Conservation (phyloP, 2,888 invertebrate species). For the Diadegma fenestrale region DNA sequence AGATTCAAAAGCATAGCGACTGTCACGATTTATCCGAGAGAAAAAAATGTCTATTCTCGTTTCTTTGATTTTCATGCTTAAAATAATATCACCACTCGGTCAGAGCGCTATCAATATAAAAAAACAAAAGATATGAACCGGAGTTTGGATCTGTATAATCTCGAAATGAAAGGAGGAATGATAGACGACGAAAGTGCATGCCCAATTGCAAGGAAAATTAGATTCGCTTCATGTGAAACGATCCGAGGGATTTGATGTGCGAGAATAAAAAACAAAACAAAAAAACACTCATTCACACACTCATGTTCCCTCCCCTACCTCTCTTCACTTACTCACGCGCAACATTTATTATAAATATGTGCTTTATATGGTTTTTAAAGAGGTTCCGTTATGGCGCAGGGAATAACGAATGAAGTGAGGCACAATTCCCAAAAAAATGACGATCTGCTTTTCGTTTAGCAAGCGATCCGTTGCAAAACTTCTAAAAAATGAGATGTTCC, state of each 20-base stretch:
- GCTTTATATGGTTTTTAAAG: constrained; percentile 82
- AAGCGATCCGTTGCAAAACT: too few species aligned
- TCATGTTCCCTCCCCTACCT: constrained; percentile 46
- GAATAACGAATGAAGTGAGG: too few species aligned
- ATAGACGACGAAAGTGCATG: constrained; percentile 52
- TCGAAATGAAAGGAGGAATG: constrained; percentile 10
- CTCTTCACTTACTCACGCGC: constrained; percentile 75
- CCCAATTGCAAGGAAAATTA: constrained; percentile 73
- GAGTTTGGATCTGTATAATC: too few species aligned
- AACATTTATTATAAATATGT: constrained; percentile 80
- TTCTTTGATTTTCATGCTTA: constrained; percentile 4
- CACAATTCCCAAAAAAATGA: too few species aligned
- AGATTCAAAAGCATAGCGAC: constrained; percentile 42
- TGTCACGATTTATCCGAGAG: not conserved
- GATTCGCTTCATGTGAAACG: constrained; percentile 76
- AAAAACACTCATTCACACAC: constrained; percentile 74
- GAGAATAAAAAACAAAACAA: constrained; percentile 34
- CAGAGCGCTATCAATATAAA: constrained; percentile 5
- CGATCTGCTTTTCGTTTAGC: too few species aligned
- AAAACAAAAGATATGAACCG: constrained; percentile 9
- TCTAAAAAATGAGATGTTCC: too few species aligned
- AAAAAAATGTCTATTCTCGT: not conserved
- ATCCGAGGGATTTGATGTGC: too few species aligned
- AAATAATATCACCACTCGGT: constrained; percentile 33
- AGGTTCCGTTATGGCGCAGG: too few species aligned